A percentile compares a stretch with the other conserved stretches of the same genome.
phyloP scores from a whole-genome alignment of 2,113 vertebrate species.

The Eolophus roseicapilla region DNA sequence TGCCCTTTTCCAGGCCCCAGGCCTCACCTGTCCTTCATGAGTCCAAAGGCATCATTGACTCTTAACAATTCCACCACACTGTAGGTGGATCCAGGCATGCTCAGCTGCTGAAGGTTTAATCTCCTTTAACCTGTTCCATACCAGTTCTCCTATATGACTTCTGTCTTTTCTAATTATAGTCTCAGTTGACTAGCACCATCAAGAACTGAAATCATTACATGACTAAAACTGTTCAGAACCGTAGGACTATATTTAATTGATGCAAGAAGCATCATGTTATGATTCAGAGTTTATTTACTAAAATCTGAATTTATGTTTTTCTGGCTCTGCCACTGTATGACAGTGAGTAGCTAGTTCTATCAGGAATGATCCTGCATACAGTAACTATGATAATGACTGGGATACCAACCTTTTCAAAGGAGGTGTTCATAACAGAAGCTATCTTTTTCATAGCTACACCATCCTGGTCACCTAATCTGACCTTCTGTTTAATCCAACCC shows the following conservation, averaged over 20 bases:
- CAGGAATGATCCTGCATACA: not conserved
- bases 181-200: not conserved
- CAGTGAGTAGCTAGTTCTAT: not conserved
- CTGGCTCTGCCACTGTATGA: not conserved
- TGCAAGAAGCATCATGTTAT: not conserved
- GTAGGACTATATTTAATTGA: not conserved
- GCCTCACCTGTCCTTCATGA: not conserved
- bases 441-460: not conserved
- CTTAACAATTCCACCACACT: not conserved
- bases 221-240: not conserved
- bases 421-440: not conserved
- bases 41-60: not conserved
- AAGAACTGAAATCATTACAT: not conserved
- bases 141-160: not conserved
- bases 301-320: not conserved
- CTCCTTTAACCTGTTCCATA: not conserved
- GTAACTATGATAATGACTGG: not conserved
- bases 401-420: not conserved
- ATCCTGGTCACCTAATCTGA: not conserved
- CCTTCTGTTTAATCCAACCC: not conserved
- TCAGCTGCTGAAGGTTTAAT: not conserved
- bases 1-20: not conserved
- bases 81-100: not conserved
- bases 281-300: not conserved
- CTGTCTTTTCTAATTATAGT: not conserved